These are phyloP conservation scores for Trachythela sp. DNA, from an alignment of 64 coral and sea anemone species.

Conservation along the genomic window DNA sequence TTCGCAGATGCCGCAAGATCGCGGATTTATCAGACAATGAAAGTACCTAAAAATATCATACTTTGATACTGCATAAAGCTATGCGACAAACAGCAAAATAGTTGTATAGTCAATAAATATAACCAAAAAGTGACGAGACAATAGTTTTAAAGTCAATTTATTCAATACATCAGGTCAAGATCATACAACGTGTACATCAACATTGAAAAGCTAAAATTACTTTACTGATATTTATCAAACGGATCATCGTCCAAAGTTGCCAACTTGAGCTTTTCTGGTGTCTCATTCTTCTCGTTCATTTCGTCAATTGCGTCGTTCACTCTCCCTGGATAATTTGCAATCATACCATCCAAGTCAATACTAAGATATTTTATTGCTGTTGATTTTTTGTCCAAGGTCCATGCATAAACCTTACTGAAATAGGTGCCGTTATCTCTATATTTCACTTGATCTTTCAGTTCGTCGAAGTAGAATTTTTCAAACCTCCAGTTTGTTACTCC, in stretches of 20 bases:
- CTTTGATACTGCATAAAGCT: no score
- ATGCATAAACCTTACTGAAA: slow-evolving; percentile 44
- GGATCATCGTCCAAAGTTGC: slow-evolving; percentile 45
- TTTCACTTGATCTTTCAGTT: slow-evolving; percentile 34
- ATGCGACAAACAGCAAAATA: no score
- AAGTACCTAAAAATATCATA: no score
- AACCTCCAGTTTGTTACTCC: slow-evolving; percentile 14
- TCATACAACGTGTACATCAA: no score
- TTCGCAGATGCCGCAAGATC: no score
- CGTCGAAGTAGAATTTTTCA: not conserved
- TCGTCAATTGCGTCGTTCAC: slow-evolving; percentile 17
- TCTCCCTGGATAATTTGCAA: slow-evolving; percentile 22
- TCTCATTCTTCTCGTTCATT: slow-evolving; percentile 22
- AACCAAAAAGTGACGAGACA: no score
- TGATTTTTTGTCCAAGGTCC: slow-evolving; percentile 27
- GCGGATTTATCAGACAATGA: no score
- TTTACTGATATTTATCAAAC: slow-evolving; percentile 6
- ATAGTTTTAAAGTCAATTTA: no score
- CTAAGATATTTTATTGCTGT: slow-evolving; percentile 33
- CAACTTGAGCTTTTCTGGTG: slow-evolving; percentile 12
- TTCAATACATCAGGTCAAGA: no score
- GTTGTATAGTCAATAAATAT: no score
- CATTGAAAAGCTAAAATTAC: no score
- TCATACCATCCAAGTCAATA: slow-evolving; percentile 42
- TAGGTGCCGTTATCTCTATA: slow-evolving; percentile 42